phyloP scores from a whole-genome alignment of 2,113 vertebrate species.

The Cyanoderma ruficeps region DNA sequence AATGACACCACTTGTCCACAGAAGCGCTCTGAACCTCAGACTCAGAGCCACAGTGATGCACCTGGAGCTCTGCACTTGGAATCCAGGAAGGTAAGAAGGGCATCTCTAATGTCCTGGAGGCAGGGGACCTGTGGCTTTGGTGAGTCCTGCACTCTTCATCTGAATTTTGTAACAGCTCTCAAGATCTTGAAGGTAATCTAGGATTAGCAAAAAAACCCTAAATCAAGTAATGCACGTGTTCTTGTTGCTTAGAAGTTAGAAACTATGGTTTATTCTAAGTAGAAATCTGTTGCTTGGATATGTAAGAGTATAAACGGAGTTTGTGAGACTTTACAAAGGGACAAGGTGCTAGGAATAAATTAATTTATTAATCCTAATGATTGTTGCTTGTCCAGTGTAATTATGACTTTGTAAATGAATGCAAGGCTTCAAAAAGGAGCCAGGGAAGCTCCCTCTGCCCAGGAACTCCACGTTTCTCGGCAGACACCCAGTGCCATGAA shows the following conservation, averaged over 20 bases:
- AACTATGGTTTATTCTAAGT: neutral
- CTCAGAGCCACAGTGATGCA: accelerated
- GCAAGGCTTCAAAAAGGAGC: neutral
- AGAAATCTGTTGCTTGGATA: neutral
- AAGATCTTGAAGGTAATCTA: neutral
- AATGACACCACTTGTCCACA: neutral
- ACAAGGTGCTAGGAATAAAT: neutral
- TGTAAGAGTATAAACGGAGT: neutral
- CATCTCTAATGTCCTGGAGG: neutral
- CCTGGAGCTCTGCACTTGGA: neutral
- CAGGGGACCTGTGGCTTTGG: neutral
- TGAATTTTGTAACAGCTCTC: neutral
- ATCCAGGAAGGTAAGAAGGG: neutral
- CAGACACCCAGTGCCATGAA: neutral
- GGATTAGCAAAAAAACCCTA: neutral
- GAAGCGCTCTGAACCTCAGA: neutral
- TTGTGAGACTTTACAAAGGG: neutral
- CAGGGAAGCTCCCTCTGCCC: neutral
- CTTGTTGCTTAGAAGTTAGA: neutral
- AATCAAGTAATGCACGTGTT: neutral
- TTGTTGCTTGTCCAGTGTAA: neutral
- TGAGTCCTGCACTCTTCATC: neutral
- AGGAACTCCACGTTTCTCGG: neutral
- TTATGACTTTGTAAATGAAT: neutral
- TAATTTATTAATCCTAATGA: neutral